Base-by-base conservation (phyloP, 2,113 vertebrate species). In the Pimephales promelas region DNA sequence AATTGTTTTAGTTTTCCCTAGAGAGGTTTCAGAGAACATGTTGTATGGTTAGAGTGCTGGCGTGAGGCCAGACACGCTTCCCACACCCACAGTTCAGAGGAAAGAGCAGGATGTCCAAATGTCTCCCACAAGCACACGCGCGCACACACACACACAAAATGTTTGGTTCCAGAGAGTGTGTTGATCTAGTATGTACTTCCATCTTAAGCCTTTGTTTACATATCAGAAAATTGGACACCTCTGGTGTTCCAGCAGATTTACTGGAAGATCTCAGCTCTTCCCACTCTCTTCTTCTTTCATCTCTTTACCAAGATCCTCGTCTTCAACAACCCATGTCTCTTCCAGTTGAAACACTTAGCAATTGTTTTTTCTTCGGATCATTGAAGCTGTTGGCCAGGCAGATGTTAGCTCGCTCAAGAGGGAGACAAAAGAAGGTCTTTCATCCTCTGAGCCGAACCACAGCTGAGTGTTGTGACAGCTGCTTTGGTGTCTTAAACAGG, bases 391-490 rank as follows among this genome's bases (percentile, higher is more conserved):
- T 36, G 72, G 82, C 72, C 45, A 64, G 73, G 26, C 73, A 54
- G 82, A 77, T 66, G 82, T 78, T 77, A 31, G 45, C 73, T 56
- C 74, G 43, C 70, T 74, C 81, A 49, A 73, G 56, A 18, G 43
- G 18, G 47, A 77, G 74, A 83, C 57, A 64, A 57, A 77, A 31
- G 14, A 56, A 54, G 61, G 47, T 52, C 61, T 83, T 83, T 83
- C 52, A 40, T 78, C 56, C 54, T 78, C 18, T 10, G 45, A 70
- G 47, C 14, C 22, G 74, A 77, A 77, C 72, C 28, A 40, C n/a
- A 62, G 57, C 59, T 52, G 31, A 66, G 16, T 83, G 82, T 70
- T 83, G 61, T 75, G 82, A 70, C 82, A 83, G 82, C 82, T 83
- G 82, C 28, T 83, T 43, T 83, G 73, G 82, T 73, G 56, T 83